These are phyloP conservation scores for Eledone cirrhosa DNA, from an alignment of 2,888 invertebrate species.

Conservation along the genomic window DNA sequence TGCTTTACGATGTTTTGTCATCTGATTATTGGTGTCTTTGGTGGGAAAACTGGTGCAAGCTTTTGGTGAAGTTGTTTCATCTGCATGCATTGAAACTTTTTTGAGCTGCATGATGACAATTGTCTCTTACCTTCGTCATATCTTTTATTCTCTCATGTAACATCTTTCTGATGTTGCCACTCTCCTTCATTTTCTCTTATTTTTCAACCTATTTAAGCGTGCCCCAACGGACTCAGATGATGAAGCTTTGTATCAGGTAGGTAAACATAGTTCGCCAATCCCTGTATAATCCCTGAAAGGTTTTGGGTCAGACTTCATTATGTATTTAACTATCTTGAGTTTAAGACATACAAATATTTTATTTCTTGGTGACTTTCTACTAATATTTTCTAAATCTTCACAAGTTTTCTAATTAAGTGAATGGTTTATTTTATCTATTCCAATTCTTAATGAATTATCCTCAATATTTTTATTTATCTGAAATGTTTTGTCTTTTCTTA, in stretches of 20 bases:
- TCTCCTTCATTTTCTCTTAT: not conserved
- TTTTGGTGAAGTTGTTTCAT: no score
- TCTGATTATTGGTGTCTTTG: no score
- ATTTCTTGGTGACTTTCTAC: no score
- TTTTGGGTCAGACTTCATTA: not conserved
- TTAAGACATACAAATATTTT: no score
- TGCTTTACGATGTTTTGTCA: no score
- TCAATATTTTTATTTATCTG: no score
- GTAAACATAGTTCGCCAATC: not conserved
- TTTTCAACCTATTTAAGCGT: slow-evolving; percentile 20
- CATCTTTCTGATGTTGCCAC: not conserved
- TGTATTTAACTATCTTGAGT: not conserved
- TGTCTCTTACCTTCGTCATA: not conserved
- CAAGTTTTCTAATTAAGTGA: no score
- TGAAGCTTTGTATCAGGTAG: slow-evolving; percentile 16
- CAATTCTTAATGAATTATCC: no score
- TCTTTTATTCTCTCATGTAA: not conserved
- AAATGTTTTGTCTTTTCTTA: no score
- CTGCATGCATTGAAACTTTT: not conserved
- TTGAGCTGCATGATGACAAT: not conserved
- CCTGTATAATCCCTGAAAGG: not conserved
- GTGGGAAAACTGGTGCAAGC: no score
- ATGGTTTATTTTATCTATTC: no score
- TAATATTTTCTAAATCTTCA: no score
- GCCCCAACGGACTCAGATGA: slow-evolving; percentile 26